A percentile compares a stretch with the other conserved stretches of the same genome.
phyloP scores from a whole-genome alignment of 2,888 invertebrate genomes.

The Didymodactylos carnosus region DNA sequence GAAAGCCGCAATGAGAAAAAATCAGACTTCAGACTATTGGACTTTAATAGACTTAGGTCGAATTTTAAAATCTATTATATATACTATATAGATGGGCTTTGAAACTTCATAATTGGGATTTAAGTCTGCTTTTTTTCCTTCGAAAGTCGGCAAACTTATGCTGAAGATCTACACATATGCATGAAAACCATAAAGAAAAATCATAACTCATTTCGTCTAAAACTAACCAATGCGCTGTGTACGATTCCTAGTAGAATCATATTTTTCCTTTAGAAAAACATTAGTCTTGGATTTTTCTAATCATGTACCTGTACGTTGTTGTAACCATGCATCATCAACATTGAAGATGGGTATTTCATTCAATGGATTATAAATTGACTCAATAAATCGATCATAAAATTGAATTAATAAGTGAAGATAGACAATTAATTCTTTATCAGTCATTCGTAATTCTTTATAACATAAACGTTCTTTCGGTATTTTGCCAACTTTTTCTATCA shows the following conservation, averaged over 20 bases:
- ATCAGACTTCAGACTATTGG: too few relatives aligned
- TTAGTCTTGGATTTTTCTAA: too few relatives aligned
- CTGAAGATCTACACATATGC: too few relatives aligned
- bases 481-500: constrained; percentile 40
- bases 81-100: too few relatives aligned
- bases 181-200: background rate
- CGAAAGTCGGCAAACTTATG: too few relatives aligned
- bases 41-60: too few relatives aligned
- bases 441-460: constrained; percentile 13
- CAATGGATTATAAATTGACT: constrained; percentile 31
- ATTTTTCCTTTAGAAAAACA: too few relatives aligned
- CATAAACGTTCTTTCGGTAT: constrained; percentile 65
- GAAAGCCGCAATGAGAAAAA: too few relatives aligned
- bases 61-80: too few relatives aligned
- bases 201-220: background rate
- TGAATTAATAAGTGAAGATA: constrained; percentile 1
- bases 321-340: constrained; percentile 24
- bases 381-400: constrained; percentile 14
- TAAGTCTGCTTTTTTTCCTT: too few relatives aligned
- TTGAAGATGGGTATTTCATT: constrained; percentile 31
- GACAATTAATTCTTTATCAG: background rate
- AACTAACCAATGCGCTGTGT: background rate
- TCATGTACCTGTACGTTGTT: background rate
- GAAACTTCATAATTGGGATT: too few relatives aligned
- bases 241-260: background rate